Conservation (phyloP, 2,113 vertebrate species). For the Hydropotes inermis region DNA sequence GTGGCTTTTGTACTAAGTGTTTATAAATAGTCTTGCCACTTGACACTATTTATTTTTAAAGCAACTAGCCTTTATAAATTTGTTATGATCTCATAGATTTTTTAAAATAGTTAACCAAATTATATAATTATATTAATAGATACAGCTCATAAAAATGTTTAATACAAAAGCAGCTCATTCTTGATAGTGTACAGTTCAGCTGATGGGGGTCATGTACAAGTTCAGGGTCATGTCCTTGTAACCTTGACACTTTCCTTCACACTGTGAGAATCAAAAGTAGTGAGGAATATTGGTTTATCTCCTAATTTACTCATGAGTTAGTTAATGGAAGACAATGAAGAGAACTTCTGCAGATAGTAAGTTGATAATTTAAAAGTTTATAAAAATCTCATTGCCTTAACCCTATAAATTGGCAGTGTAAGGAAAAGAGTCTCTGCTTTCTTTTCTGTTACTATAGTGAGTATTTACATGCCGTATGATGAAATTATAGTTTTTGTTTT, state of each 20-base stretch:
- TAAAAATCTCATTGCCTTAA: background rate
- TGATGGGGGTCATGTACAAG: background rate
- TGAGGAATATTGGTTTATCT: background rate
- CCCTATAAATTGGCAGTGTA: background rate
- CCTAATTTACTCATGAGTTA: background rate
- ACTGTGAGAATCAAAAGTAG: background rate
- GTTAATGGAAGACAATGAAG: background rate
- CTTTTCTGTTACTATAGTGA: background rate
- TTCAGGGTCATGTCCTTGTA: background rate
- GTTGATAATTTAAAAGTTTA: background rate
- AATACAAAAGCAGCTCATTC: background rate
- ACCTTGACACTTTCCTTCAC: background rate
- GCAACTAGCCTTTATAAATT: background rate
- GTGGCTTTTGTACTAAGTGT: background rate
- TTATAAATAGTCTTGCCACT: background rate
- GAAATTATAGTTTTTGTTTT: constrained; percentile 7
- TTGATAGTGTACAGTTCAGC: background rate
- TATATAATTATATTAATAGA: background rate
- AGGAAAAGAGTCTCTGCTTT: background rate
- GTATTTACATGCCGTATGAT: background rate
- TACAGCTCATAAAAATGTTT: background rate
- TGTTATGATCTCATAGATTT: background rate
- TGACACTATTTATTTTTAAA: background rate
- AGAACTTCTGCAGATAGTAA: background rate
- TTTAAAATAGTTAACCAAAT: background rate